A percentile compares a stretch with the other conserved stretches of the same genome.
phyloP scores from a whole-genome alignment of 2,797 vertebrate species.

The Eutrigla gurnardus region DNA sequence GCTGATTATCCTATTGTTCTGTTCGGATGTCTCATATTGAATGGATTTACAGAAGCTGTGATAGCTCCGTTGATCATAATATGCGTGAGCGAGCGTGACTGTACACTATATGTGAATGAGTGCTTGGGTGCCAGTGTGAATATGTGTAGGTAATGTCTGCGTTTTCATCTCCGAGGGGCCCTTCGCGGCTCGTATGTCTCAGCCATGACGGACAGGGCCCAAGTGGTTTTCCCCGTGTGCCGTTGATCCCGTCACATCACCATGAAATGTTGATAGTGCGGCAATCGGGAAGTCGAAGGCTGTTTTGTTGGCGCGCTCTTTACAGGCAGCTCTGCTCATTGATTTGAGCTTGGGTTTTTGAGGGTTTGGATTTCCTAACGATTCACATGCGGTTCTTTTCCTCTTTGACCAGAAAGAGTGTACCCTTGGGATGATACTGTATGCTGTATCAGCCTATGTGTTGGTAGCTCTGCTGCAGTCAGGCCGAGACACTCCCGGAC shows the following conservation, averaged over 20 bases:
- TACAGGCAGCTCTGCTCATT: constrained; percentile 79
- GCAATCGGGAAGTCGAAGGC: constrained; percentile 77
- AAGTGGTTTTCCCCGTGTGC: constrained; percentile 69
- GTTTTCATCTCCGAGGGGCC: constrained; percentile 63
- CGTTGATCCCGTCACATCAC: constrained; percentile 68
- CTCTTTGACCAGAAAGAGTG: constrained; percentile 83
- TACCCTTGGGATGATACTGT: constrained; percentile 71
- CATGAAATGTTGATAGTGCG: constrained; percentile 82
- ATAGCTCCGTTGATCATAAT: constrained; percentile 32
- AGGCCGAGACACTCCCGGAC: constrained; percentile 45
- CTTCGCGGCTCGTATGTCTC: constrained; percentile 60
- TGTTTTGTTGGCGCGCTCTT: constrained; percentile 73
- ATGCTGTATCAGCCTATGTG: constrained; percentile 54
- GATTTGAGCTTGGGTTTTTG: constrained; percentile 82
- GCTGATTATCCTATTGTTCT: constrained; percentile 57
- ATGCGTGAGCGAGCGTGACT: neutral
- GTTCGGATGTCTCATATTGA: constrained; percentile 54
- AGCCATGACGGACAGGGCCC: constrained; percentile 69
- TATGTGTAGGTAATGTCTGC: constrained; percentile 47
- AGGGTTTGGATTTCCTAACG: constrained; percentile 83
- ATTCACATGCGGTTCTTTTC: constrained; percentile 82
- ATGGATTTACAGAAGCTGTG: constrained; percentile 47
- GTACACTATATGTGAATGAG: constrained; percentile 8
- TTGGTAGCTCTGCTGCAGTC: constrained; percentile 40
- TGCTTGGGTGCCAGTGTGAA: constrained; percentile 13